phyloP scores from a whole-genome alignment of 2,888 invertebrate species.

The Sceliomorpha sp. region DNA sequence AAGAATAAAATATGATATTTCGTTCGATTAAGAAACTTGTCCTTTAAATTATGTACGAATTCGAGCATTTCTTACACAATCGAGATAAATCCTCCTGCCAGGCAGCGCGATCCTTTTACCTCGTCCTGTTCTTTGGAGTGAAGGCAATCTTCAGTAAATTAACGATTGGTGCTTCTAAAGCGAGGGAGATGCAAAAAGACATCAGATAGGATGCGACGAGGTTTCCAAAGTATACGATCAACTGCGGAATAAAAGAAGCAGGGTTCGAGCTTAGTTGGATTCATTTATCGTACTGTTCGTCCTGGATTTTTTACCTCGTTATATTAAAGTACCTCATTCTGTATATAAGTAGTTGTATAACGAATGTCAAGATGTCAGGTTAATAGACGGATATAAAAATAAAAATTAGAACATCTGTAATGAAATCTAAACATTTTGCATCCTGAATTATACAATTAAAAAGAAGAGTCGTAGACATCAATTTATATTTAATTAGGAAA shows the following conservation, averaged over 20 bases:
- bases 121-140: slow-evolving; percentile 78
- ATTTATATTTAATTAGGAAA: too few species aligned
- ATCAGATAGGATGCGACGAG: slow-evolving; percentile 88
- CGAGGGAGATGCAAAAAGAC: slow-evolving; percentile 88
- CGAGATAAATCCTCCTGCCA: slow-evolving; percentile 11
- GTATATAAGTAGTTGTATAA: not conserved
- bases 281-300: slow-evolving; percentile 19
- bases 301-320: not conserved
- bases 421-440: too few species aligned
- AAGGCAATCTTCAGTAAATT: slow-evolving; percentile 87
- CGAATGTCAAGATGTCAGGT: too few species aligned
- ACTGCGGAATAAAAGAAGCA: slow-evolving; percentile 78
- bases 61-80: slow-evolving; percentile 42
- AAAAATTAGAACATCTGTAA: too few species aligned
- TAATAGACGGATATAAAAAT: too few species aligned
- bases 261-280: slow-evolving; percentile 13
- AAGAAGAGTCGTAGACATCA: too few species aligned
- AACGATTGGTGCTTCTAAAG: slow-evolving; percentile 91
- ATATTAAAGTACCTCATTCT: slow-evolving; percentile 1
- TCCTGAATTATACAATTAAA: too few species aligned
- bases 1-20: too few species aligned
- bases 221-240: slow-evolving; percentile 88
- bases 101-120: slow-evolving; percentile 63
- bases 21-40: slow-evolving; percentile 1
- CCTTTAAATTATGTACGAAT: slow-evolving; percentile 4